Evolutionary conservation across 2,888 invertebrate species (phyloP).

Genomic region (Alviniconcha strummeri): DNA sequence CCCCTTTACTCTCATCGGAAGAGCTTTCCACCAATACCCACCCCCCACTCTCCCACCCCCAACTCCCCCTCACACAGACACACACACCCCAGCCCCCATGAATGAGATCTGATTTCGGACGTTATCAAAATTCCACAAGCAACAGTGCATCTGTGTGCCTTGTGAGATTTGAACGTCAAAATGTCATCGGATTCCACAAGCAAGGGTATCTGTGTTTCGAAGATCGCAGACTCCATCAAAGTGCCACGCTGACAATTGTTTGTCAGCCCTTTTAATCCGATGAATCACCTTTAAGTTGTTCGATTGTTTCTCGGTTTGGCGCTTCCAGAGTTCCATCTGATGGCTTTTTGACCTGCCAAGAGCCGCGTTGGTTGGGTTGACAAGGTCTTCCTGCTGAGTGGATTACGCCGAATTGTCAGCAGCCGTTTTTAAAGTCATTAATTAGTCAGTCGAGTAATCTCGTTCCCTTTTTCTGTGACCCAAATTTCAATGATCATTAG

Average conservation of each 20-base stretch:
- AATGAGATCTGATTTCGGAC: background rate
- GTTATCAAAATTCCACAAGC: no score
- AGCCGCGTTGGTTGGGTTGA: background rate
- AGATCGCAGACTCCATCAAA: slow-evolving; percentile 7
- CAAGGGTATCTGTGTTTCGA: background rate
- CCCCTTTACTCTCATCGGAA: no score
- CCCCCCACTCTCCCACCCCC: no score
- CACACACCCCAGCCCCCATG: no score
- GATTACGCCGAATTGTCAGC: background rate
- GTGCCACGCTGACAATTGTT: slow-evolving; percentile 2
- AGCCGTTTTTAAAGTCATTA: slow-evolving; percentile 5
- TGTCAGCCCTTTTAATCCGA: slow-evolving; percentile 21
- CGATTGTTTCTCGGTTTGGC: background rate
- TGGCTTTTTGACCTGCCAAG: no score
- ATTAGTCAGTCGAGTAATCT: background rate
- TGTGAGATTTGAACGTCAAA: no score
- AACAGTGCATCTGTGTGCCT: no score
- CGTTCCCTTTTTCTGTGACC: background rate
- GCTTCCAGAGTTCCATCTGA: background rate
- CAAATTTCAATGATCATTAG: background rate
- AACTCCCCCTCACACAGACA: no score
- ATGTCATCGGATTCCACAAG: no score
- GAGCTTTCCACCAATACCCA: no score
- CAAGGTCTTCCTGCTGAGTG: background rate
- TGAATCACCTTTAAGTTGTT: slow-evolving; percentile 24